A percentile compares a stretch with the other conserved stretches of the same genome.
These are phyloP conservation scores for Dendrolimus kikuchii DNA, from an alignment of 1,140 invertebrate species.

Conservation along the genomic window DNA sequence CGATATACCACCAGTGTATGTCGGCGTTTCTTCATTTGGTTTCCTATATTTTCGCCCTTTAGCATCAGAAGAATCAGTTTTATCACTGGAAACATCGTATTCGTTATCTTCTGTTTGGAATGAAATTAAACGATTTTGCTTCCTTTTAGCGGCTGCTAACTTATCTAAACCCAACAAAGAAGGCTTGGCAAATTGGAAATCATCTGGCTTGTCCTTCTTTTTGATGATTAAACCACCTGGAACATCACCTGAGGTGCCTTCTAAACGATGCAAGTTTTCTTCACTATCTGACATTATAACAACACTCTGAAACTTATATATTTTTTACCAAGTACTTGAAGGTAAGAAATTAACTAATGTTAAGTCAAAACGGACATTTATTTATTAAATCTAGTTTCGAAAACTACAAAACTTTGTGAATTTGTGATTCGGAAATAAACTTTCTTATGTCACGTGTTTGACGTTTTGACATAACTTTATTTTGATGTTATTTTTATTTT, in stretches of 20 bases:
- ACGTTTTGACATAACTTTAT: too few relatives aligned
- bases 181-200: conserved; percentile 85
- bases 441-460: too few relatives aligned
- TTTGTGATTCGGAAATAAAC: too few relatives aligned
- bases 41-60: conserved; percentile 81
- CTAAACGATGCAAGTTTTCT: conserved; percentile 83
- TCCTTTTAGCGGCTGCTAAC: conserved; percentile 83
- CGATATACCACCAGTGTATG: conserved; percentile 92
- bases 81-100: conserved; percentile 48
- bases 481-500: too few relatives aligned
- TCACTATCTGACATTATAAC: conserved; percentile 60
- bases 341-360: neutral
- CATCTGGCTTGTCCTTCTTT: conserved; percentile 78
- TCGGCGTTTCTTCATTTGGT: conserved; percentile 90
- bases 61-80: conserved; percentile 50
- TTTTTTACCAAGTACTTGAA: neutral
- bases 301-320: neutral
- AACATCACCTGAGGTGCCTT: conserved; percentile 81
- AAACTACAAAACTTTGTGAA: too few relatives aligned
- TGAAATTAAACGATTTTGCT: conserved; percentile 77
- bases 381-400: too few relatives aligned
- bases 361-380: neutral
- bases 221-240: conserved; percentile 88
- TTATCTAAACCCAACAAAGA: conserved; percentile 92
- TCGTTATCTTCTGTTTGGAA: conserved; percentile 77